Percentiles rank a stretch among this genome's conserved stretches.
Evolutionary conservation across 2,888 invertebrate genomes (phyloP).

Genomic region (Arrhopalites spinosus): DNA sequence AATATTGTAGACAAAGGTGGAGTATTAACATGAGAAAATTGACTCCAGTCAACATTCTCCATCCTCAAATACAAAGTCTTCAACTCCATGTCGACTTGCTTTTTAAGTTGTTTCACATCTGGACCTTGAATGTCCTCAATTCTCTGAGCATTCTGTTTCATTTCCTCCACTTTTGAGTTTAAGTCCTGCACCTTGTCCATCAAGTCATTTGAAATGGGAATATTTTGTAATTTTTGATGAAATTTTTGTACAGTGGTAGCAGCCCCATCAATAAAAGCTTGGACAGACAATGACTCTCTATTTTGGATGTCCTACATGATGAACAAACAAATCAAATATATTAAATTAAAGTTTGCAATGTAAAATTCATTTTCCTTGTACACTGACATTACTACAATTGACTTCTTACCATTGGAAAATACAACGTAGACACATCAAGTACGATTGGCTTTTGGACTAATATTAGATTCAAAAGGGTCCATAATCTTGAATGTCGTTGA

Average conservation of each 20-base stretch:
- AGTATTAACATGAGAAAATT: slow-evolving; percentile 11
- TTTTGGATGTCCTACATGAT: background rate
- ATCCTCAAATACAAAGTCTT: slow-evolving; percentile 14
- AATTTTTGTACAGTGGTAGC: background rate
- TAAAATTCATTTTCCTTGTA: background rate
- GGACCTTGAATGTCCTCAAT: slow-evolving; percentile 4
- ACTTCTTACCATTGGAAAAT: slow-evolving; percentile 1
- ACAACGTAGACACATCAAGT: background rate
- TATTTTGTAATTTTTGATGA: background rate
- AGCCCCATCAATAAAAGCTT: background rate
- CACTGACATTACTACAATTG: too few species aligned
- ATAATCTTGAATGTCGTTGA: background rate
- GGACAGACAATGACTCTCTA: background rate
- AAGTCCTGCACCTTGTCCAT: background rate
- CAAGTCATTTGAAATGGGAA: slow-evolving; percentile 4
- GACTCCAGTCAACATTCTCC: slow-evolving; percentile 30
- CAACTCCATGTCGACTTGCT: slow-evolving; percentile 21
- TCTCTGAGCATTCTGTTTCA: background rate
- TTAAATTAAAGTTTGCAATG: background rate
- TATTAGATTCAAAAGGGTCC: background rate
- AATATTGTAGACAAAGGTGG: slow-evolving; percentile 17
- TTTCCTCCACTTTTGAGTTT: background rate
- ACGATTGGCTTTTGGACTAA: background rate
- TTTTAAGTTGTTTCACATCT: background rate
- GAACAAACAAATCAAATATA: slow-evolving; percentile 1